Evolutionary conservation across 2,113 vertebrate species (phyloP).

Genomic region (Charadrius vociferus): DNA sequence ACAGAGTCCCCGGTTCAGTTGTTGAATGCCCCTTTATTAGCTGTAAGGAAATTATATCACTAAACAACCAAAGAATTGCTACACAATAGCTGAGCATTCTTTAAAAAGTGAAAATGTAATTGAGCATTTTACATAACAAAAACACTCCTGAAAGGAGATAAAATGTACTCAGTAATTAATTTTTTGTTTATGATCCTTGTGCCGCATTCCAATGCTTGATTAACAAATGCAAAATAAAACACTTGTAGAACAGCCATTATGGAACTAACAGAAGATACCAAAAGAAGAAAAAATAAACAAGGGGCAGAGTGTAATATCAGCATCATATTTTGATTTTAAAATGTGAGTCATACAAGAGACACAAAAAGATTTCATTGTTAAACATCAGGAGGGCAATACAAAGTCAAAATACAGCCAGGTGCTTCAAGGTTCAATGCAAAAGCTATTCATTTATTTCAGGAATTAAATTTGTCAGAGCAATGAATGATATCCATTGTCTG

Average conservation of each 20-base stretch:
- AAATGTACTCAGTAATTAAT: constrained; percentile 40
- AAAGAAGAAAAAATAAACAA: neutral
- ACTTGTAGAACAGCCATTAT: neutral
- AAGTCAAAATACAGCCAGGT: constrained; percentile 35
- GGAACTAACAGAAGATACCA: neutral
- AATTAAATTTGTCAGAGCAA: constrained; percentile 64
- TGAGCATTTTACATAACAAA: constrained; percentile 54
- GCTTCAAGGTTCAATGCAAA: constrained; percentile 32
- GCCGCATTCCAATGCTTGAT: constrained; percentile 8
- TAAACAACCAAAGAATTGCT: constrained; percentile 20
- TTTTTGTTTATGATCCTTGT: constrained; percentile 47
- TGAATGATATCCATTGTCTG: constrained; percentile 60
- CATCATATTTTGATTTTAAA: neutral
- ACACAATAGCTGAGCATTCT: constrained; percentile 15
- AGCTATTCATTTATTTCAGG: constrained; percentile 53
- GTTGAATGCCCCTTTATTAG: constrained; percentile 20
- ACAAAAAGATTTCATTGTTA: constrained; percentile 69
- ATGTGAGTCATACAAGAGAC: neutral
- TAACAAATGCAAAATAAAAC: constrained; percentile 21
- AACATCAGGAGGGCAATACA: constrained; percentile 64
- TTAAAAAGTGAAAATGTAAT: constrained; percentile 46
- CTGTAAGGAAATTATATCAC: constrained; percentile 21
- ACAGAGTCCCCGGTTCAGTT: neutral
- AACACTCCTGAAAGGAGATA: constrained; percentile 16
- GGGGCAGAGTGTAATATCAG: fast-evolving